These are phyloP conservation scores for Ophthalmolycus amberensis DNA, from an alignment of 2,113 vertebrate species.

Conservation along the genomic window DNA sequence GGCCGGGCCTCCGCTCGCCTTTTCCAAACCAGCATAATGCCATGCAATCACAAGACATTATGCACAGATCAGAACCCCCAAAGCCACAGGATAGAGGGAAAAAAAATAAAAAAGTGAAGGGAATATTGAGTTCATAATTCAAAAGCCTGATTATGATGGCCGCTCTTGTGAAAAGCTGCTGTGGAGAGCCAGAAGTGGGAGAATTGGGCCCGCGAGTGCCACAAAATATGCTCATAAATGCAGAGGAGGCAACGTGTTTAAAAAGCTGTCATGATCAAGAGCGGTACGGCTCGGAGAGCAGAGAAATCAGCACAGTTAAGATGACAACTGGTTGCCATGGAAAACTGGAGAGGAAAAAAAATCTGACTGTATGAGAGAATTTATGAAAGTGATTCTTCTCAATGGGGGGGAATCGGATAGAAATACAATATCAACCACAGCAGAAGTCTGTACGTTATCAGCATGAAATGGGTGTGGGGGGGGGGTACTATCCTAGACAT, in stretches of 20 bases:
- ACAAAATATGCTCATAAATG: constrained; percentile 65
- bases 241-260: constrained; percentile 68
- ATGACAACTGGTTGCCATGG: constrained; percentile 70
- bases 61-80: constrained; percentile 81
- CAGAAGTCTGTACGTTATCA: constrained; percentile 64
- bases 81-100: constrained; percentile 70
- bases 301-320: constrained; percentile 63
- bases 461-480: constrained; percentile 63
- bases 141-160: constrained; percentile 80
- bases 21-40: constrained; percentile 81
- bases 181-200: constrained; percentile 75
- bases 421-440: constrained; percentile 64
- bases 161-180: constrained; percentile 74
- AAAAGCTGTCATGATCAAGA: constrained; percentile 75
- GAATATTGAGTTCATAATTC: constrained; percentile 79
- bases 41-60: constrained; percentile 85
- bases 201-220: constrained; percentile 54
- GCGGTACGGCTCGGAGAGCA: constrained; percentile 62
- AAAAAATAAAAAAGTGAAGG: constrained; percentile 33
- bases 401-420: constrained; percentile 65
- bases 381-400: constrained; percentile 66
- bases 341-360: constrained; percentile 46
- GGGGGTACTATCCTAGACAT: constrained; percentile 60
- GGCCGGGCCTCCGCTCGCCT: constrained; percentile 74
- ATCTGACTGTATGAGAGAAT: constrained; percentile 54